Base-by-base conservation (phyloP, 1,140 invertebrate species). In the Lepidurus couesii region DNA sequence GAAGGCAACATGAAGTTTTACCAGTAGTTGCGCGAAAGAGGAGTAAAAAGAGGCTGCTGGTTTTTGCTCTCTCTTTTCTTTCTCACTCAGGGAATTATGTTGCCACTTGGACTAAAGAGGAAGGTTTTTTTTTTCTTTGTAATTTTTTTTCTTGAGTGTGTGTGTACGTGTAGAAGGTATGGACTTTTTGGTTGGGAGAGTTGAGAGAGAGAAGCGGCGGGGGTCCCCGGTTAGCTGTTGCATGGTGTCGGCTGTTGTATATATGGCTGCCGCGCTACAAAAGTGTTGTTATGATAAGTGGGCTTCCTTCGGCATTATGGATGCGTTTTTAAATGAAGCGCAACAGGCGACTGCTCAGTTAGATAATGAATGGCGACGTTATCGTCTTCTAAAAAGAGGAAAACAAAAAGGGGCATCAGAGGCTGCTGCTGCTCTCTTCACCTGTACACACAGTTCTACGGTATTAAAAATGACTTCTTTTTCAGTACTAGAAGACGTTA, bases 271-370 rank as follows among this genome's bases (percentile, higher is more conserved):
- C 53, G 53, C 53, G 53, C 53, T 65, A 21, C 53, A 21, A 65
- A 65, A 65, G 53, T 65, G 53, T 65, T 65, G 53, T 65, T 65
- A 65, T 65, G 53, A 65, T 65, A 65, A 65, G 53, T 65, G 53
- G 53, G 53, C 53, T 65, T 65, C 53, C 53, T 65, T 65, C 53
- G 16, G 53, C 53, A 65, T 65, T 65, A 65, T 65, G 53, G 53
- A 65, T 65, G 53, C 53, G 53, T 65, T 65, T 65, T 65, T 65
- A 65, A 65, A 65, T 65, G 53, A 65, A 65, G 53, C 53, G 53
- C 53, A 65, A 65, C 53, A 65, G 53, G 53, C 53, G 53, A 65
- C 53, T 65, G 53, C 21, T 65, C 53, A 65, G 53, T 65, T 65
- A 65, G 53, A 65, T 65, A 65, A 65, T 65, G 53, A 65, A 65